Percentiles rank a stretch among this genome's conserved stretches.
These are phyloP conservation scores for Ctenomys sociabilis DNA, from an alignment of 2,113 vertebrate species.

Conservation along the genomic window DNA sequence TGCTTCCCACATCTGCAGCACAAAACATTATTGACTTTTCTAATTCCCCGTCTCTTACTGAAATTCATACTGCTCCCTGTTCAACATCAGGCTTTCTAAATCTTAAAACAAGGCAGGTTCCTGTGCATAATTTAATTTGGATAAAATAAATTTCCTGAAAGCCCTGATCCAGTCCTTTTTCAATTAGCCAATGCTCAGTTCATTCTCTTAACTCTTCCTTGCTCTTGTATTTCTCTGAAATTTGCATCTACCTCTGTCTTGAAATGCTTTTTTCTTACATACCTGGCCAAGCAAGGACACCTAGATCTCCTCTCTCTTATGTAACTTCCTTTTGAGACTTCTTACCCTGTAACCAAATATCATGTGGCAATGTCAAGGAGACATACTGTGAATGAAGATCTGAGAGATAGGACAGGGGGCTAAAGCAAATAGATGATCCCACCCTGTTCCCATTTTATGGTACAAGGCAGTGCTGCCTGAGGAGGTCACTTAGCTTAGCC, in stretches of 20 bases:
- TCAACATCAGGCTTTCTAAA: conserved; percentile 72
- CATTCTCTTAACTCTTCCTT: conserved; percentile 55
- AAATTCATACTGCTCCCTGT: conserved; percentile 73
- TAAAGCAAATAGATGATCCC: not conserved
- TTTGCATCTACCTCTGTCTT: not conserved
- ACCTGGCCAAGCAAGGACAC: conserved; percentile 22
- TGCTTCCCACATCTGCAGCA: conserved; percentile 84
- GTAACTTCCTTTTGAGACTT: not conserved
- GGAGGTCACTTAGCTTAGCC: not conserved
- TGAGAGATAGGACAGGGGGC: not conserved
- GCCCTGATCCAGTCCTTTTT: conserved; percentile 61
- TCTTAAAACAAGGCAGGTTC: conserved; percentile 69
- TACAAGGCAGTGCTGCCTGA: not conserved
- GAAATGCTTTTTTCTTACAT: conserved; percentile 24
- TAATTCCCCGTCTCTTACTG: conserved; percentile 76
- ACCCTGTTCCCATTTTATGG: not conserved
- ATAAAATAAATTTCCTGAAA: conserved; percentile 73
- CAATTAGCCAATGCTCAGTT: conserved; percentile 65
- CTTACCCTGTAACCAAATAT: not conserved
- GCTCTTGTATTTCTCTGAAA: conserved; percentile 50
- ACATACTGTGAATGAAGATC: not conserved
- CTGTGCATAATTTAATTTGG: conserved; percentile 76
- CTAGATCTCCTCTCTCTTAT: not conserved
- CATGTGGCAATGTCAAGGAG: not conserved
- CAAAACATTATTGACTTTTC: conserved; percentile 70